These are phyloP conservation scores for Halcyon senegalensis DNA, from an alignment of 2,113 vertebrate species.

Conservation along the genomic window DNA sequence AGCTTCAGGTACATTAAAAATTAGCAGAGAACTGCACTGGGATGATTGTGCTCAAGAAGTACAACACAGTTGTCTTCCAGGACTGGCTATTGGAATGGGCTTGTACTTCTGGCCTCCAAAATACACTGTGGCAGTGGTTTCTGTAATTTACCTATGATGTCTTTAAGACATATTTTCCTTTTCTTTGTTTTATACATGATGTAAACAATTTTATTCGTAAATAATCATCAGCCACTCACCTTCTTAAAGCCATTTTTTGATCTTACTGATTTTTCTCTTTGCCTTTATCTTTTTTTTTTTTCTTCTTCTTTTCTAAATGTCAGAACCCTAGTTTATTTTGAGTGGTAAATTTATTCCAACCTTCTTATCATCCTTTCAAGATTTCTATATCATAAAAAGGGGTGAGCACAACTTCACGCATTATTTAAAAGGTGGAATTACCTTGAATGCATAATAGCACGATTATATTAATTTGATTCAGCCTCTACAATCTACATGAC, in stretches of 20 bases:
- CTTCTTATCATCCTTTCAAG: not conserved
- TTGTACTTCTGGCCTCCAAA: not conserved
- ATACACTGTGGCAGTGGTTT: not conserved
- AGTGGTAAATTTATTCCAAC: not conserved
- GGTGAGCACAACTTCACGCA: not conserved
- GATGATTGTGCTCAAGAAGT: not conserved
- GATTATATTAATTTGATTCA: slow-evolving; percentile 11
- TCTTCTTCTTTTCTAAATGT: not conserved
- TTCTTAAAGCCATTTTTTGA: not conserved
- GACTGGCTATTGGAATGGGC: not conserved
- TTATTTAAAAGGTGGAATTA: not conserved
- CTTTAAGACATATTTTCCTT: not conserved
- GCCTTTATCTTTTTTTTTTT: not conserved
- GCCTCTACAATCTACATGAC: not conserved
- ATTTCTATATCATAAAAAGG: not conserved
- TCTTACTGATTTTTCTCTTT: not conserved
- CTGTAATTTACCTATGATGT: not conserved
- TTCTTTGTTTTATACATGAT: not conserved
- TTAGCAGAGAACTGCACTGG: not conserved
- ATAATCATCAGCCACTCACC: not conserved
- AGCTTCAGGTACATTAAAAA: not conserved
- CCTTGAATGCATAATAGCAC: not conserved
- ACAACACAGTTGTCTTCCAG: not conserved
- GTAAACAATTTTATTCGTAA: not conserved
- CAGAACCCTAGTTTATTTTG: not conserved